Percentiles rank a stretch among this genome's conserved stretches.
Conservation (phyloP, 2,113 vertebrate species). For the Epinephelus fuscoguttatus region DNA sequence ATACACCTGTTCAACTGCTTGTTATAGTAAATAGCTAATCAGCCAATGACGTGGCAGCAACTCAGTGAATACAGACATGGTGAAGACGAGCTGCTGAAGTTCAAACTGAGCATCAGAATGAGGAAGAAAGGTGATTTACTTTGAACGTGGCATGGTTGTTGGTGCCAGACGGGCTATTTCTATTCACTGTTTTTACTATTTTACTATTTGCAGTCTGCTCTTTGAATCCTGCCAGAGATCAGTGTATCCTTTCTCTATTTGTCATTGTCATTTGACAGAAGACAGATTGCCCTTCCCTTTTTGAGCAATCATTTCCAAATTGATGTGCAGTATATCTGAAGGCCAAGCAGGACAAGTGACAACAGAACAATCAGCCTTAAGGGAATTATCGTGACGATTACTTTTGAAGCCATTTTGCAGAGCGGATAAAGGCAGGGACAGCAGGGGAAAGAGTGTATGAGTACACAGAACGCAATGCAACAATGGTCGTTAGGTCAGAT, state of each 20-base stretch:
- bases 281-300: slow-evolving; percentile 19
- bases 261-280: neutral
- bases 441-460: neutral
- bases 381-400: slow-evolving; percentile 27
- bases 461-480: neutral
- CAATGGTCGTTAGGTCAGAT: slow-evolving; percentile 28
- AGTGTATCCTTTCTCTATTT: neutral
- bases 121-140: no score
- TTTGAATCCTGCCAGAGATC: neutral
- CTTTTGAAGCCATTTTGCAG: slow-evolving; percentile 14
- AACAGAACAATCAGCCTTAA: slow-evolving; percentile 36
- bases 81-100: no score
- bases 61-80: no score
- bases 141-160: no score
- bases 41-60: no score
- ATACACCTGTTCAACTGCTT: no score
- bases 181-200: no score
- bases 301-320: slow-evolving; percentile 24
- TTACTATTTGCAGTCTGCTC: no score
- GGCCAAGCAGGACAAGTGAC: neutral
- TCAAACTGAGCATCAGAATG: no score
- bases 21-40: no score
- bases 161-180: no score
- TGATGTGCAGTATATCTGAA: slow-evolving; percentile 19
- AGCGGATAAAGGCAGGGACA: neutral